Evolutionary conservation across 2,888 invertebrate species (phyloP).

Genomic region (Drosophila basisetae): DNA sequence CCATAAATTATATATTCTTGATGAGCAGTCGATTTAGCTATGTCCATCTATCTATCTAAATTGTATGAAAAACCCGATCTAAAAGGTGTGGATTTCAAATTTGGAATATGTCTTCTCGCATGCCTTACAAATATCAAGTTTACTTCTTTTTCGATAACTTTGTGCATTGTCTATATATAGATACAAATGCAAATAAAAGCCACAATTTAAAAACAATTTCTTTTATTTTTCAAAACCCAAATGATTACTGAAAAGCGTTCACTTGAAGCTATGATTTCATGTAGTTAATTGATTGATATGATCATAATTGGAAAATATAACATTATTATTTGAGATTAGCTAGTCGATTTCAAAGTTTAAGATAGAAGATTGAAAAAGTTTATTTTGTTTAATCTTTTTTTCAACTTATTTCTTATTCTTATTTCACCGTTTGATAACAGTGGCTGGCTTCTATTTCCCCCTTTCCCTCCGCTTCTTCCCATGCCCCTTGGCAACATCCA

Average conservation of each 20-base stretch:
- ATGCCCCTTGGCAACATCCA: slow-evolving; percentile 1
- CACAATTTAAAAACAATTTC: too few species aligned
- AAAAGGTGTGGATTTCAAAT: neutral
- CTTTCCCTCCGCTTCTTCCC: neutral
- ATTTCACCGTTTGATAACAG: neutral
- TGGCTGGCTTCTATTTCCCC: neutral
- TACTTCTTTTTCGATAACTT: too few species aligned
- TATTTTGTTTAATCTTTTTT: neutral
- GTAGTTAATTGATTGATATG: neutral
- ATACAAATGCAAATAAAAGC: too few species aligned
- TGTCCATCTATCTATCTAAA: neutral
- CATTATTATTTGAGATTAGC: neutral
- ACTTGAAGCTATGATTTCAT: too few species aligned
- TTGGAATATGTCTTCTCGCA: too few species aligned
- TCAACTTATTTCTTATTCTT: neutral
- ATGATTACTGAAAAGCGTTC: too few species aligned
- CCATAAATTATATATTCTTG: neutral
- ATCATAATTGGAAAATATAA: neutral
- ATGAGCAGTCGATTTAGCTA: neutral
- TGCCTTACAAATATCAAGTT: too few species aligned
- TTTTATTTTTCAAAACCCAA: too few species aligned
- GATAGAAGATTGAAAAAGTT: neutral
- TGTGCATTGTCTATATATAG: too few species aligned
- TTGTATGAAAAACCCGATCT: neutral
- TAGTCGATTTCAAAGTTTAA: neutral